Conservation (phyloP, 2,797 vertebrate species). For the Meriones psammophilus region DNA sequence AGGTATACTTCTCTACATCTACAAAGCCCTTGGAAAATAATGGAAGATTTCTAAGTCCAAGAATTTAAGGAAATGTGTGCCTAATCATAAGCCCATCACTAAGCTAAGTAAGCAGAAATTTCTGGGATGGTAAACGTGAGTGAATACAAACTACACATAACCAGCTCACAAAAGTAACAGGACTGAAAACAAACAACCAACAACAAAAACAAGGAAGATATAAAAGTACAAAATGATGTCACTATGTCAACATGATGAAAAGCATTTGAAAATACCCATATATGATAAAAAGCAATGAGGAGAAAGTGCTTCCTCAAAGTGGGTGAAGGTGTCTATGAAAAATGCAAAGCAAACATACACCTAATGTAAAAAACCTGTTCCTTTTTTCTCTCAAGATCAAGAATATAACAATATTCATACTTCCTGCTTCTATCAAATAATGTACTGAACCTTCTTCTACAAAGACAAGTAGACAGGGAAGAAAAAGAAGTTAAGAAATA, state of each 20-base stretch:
- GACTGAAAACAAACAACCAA: background rate
- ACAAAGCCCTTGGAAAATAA: constrained; percentile 27
- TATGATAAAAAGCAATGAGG: constrained; percentile 15
- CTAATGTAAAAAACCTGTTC: constrained; percentile 20
- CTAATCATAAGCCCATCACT: background rate
- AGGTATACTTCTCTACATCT: background rate
- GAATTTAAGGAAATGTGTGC: constrained; percentile 44
- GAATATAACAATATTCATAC: constrained; percentile 49
- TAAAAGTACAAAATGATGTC: constrained; percentile 44
- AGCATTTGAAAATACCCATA: constrained; percentile 34
- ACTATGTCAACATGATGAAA: constrained; percentile 49
- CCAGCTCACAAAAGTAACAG: background rate
- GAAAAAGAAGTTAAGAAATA: background rate
- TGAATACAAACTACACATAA: background rate
- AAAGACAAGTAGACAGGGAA: constrained; percentile 24
- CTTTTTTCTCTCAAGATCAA: constrained; percentile 25
- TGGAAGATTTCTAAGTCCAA: background rate
- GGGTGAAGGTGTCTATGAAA: background rate
- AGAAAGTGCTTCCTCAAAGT: constrained; percentile 5
- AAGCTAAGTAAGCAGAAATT: constrained; percentile 19
- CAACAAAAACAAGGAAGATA: background rate
- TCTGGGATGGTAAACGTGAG: constrained; percentile 24
- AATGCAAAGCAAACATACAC: background rate
- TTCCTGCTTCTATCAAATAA: constrained; percentile 8
- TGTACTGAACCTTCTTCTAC: background rate